Conservation (phyloP, 2,113 vertebrate genomes). For the Varanus komodoensis region DNA sequence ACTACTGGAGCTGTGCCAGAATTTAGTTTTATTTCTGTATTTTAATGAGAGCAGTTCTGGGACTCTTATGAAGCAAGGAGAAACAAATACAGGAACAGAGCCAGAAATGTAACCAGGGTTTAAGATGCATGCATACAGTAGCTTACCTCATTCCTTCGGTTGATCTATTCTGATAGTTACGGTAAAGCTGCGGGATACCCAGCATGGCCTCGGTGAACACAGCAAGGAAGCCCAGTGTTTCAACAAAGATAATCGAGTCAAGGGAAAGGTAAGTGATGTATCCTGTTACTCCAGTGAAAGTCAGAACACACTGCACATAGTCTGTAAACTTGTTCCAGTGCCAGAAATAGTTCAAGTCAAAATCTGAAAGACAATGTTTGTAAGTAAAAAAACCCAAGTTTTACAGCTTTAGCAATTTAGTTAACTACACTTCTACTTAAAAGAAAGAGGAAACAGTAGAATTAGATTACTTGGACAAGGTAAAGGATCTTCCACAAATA, state of each 20-base stretch:
- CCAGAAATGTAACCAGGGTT: background rate
- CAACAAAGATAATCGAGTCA: slow-evolving; percentile 91
- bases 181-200: slow-evolving; percentile 92
- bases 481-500: background rate
- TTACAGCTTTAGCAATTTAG: background rate
- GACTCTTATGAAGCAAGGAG: background rate
- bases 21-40: background rate
- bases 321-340: slow-evolving; percentile 93
- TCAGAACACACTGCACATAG: slow-evolving; percentile 92
- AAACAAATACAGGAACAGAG: background rate
- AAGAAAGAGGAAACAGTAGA: background rate
- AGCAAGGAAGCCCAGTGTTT: slow-evolving; percentile 92
- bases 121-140: background rate
- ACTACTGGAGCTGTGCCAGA: background rate
- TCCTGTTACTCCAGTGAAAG: slow-evolving; percentile 87
- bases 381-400: slow-evolving; percentile 19
- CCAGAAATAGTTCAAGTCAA: slow-evolving; percentile 94
- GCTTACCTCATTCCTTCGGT: slow-evolving; percentile 97
- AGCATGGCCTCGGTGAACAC: slow-evolving; percentile 96
- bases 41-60: background rate
- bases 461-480: background rate
- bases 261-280: slow-evolving; percentile 94
- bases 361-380: slow-evolving; percentile 82
- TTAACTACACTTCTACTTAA: background rate
- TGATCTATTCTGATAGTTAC: slow-evolving; percentile 92